Base-by-base conservation (phyloP, 2,797 vertebrate species). In the Ficedula albicollis region DNA sequence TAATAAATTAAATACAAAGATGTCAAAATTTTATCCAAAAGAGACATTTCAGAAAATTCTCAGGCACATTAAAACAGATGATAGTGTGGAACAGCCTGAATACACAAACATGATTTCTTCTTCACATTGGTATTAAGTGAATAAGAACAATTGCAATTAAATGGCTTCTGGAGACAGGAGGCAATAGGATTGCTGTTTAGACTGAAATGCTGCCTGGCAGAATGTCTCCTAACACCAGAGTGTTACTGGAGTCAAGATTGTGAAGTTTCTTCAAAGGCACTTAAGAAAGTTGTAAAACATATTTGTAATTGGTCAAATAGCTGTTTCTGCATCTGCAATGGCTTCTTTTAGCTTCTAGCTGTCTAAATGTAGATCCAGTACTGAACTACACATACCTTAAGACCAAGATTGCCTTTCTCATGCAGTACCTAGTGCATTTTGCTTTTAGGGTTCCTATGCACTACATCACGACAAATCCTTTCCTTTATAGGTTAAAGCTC, bases 221-320 rank as follows among this genome's bases (percentile, higher is more conserved):
- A 89, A 69, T 4, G 4, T 59, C 39, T 78, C 51, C 29, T 63
- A 55, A 22, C 29, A 67, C 26, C 36, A 32, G 29, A 26, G 16
- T 13, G 10, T 34, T 39, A 67, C 44, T 27, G n/a, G 21, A 59
- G 32, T 44, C 29, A 78, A 74, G 54, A 74, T 2, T 18, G 36
- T 32, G 30, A 64, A 27, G 14, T 60, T 86, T 58, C 58, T 84
- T 48, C 69, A 73, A 46, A 81, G 12, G 27, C 39, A 34, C n/a
- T 21, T 27, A 13, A 60, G 49, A 48, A 56, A 48, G 25, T 15
- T 29, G 6, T 13, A 54, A 75, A 68, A 54, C 0, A 0, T 1
- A 66, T 34, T n/a, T 59, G 10, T 26, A 52, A 59, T 17, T 30
- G 11, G 22, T 36, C 0, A 0, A 41, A 41, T 58, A 79, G n/a